Conservation (phyloP, 2,113 vertebrate genomes). For the Zootoca vivipara region DNA sequence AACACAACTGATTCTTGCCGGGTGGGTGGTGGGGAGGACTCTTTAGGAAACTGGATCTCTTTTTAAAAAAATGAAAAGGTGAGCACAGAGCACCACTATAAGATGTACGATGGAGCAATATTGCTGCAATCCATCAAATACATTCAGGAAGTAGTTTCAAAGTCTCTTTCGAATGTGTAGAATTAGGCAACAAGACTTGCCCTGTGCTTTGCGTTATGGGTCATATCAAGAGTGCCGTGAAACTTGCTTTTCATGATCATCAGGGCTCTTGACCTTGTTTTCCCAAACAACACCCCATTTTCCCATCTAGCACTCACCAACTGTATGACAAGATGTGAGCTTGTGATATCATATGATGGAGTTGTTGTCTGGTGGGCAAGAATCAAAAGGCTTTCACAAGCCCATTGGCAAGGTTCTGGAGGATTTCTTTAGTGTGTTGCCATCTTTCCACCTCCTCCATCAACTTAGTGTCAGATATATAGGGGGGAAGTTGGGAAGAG, state of each 20-base stretch:
- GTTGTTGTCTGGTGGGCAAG: not conserved
- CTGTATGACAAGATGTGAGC: not conserved
- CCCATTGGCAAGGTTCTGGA: no score
- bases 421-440: not conserved
- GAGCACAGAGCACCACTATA: not conserved
- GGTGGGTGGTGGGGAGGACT: no score
- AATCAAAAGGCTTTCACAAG: not conserved
- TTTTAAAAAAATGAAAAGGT: not conserved
- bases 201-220: not conserved
- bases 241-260: not conserved
- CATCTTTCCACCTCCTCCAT: not conserved
- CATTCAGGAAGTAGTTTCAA: not conserved
- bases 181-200: not conserved
- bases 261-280: not conserved
- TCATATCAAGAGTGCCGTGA: not conserved
- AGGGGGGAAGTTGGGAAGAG: not conserved
- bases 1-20: not conserved
- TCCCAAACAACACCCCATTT: not conserved
- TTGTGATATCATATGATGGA: not conserved
- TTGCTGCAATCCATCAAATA: not conserved
- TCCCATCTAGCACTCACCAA: not conserved
- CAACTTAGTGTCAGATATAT: not conserved
- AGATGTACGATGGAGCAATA: not conserved
- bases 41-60: not conserved
- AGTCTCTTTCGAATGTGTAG: not conserved